Percentiles rank a stretch among this genome's conserved stretches.
Conservation (phyloP, 2,113 vertebrate species). For the Trogon melanurus region DNA sequence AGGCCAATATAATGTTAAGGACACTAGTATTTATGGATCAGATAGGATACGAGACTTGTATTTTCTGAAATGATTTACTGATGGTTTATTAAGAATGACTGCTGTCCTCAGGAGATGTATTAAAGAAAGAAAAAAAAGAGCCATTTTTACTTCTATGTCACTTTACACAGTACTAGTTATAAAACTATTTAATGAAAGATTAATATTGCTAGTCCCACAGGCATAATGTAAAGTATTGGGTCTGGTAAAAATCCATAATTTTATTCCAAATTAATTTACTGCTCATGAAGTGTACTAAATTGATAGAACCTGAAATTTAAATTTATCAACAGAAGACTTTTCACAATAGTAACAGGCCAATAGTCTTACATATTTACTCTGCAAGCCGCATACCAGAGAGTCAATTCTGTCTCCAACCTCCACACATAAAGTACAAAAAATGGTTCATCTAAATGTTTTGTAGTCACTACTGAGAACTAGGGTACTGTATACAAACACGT, state of each 20-base stretch:
- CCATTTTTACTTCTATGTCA: background rate
- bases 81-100: background rate
- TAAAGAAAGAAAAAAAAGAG: background rate
- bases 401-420: background rate
- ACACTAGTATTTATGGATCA: background rate
- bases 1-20: background rate
- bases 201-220: background rate
- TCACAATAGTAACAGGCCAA: background rate
- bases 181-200: background rate
- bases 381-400: background rate
- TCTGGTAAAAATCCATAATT: background rate
- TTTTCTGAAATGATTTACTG: background rate
- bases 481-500: background rate
- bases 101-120: background rate
- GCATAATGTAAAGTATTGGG: background rate
- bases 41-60: background rate
- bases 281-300: background rate
- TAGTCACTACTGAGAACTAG: background rate
- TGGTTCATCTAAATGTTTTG: background rate
- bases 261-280: background rate
- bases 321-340: background rate
- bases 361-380: background rate
- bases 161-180: background rate
- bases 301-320: background rate
- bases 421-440: background rate